Percentiles rank a stretch among this genome's conserved stretches.
These are phyloP conservation scores for Epinotia brunnichana DNA, from an alignment of 2,888 invertebrate species.

Conservation along the genomic window DNA sequence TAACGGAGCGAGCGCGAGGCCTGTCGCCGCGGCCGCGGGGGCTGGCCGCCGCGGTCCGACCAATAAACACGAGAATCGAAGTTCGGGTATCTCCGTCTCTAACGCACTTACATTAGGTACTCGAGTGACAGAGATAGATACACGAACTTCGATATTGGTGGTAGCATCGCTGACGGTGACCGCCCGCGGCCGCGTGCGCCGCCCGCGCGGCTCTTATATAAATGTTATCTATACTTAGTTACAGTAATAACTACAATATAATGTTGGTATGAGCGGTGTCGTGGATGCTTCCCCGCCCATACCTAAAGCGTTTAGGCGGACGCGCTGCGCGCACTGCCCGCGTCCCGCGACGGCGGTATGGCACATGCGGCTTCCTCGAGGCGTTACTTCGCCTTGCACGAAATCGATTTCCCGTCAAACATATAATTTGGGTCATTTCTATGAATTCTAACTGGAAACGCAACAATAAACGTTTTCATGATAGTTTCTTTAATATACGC, in stretches of 20 bases:
- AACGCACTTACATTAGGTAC: no score
- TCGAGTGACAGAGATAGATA: no score
- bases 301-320: conserved; percentile 83
- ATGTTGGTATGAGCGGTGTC: conserved; percentile 82
- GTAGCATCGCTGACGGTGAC: no score
- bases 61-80: no score
- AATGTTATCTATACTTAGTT: conserved; percentile 76
- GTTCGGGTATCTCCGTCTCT: no score
- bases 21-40: conserved; percentile 52
- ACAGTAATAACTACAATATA: conserved; percentile 82
- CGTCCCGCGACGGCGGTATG: conserved; percentile 52
- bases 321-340: conserved; percentile 71
- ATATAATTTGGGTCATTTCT: not conserved
- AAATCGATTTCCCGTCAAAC: not conserved
- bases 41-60: no score
- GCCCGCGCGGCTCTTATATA: conserved; percentile 61
- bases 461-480: not conserved
- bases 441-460: not conserved
- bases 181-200: not conserved
- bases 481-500: not conserved
- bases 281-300: conserved; percentile 83
- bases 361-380: conserved; percentile 4
- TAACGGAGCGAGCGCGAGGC: conserved; percentile 58
- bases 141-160: no score
- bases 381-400: not conserved